phyloP scores from a whole-genome alignment of 2,888 invertebrate species.

The Tanytarsus gracilentus region DNA sequence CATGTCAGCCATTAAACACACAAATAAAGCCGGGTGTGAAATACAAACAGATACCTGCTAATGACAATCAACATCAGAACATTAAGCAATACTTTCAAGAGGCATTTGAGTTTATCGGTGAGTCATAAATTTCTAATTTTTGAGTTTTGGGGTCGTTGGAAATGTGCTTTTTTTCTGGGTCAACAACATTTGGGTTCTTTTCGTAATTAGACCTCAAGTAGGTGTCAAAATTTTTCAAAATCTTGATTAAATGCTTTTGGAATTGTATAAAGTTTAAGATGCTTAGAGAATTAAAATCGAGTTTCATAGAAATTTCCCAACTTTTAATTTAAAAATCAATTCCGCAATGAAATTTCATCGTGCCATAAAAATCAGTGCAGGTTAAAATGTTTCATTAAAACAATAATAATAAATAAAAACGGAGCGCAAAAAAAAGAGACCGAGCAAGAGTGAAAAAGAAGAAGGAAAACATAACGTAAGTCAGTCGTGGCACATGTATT shows the following conservation, averaged over 20 bases:
- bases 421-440: conserved; percentile 14
- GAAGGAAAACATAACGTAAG: not conserved
- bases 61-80: conserved; percentile 76
- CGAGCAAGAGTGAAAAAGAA: not conserved
- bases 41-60: conserved; percentile 72
- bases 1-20: conserved; percentile 56
- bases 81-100: conserved; percentile 82
- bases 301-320: too few species aligned
- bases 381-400: conserved; percentile 22
- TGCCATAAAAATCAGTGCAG: conserved; percentile 24
- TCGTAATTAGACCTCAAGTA: too few species aligned
- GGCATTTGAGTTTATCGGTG: conserved; percentile 78
- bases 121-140: conserved; percentile 44
- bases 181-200: too few species aligned
- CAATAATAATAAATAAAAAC: not conserved
- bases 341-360: not conserved
- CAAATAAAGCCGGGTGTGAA: conserved; percentile 54
- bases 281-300: too few species aligned
- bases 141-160: too few species aligned
- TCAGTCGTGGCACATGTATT: not conserved
- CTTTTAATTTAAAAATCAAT: conserved; percentile 20
- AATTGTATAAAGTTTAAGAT: too few species aligned
- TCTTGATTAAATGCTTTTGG: too few species aligned
- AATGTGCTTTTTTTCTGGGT: too few species aligned
- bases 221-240: too few species aligned